Conservation (phyloP, 1,140 invertebrate genomes). For the Pseudomyrmex sp. region DNA sequence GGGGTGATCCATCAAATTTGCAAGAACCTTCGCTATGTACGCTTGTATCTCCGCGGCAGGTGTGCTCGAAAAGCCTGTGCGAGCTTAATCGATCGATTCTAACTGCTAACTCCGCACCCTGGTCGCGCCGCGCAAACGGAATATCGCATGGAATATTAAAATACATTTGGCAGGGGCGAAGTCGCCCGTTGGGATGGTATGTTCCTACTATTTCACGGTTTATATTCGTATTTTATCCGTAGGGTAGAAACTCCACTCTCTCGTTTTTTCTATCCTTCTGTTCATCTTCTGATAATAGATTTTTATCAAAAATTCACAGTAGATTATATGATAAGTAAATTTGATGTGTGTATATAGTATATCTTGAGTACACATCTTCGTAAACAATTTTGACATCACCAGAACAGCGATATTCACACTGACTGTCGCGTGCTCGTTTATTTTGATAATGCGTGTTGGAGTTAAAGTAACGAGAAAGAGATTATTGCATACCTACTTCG, state of each 20-base stretch:
- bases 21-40: constrained; percentile 56
- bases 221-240: constrained; percentile 15
- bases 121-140: constrained; percentile 30
- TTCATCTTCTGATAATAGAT: not conserved
- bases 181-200: not conserved
- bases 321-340: not conserved
- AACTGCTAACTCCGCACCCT: constrained; percentile 51
- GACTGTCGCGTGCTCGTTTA: too few relatives aligned
- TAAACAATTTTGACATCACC: too few relatives aligned
- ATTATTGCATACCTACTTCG: constrained; percentile 20
- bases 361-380: too few relatives aligned
- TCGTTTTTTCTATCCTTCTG: too few relatives aligned
- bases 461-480: not conserved
- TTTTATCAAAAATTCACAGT: not conserved
- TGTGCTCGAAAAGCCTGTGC: constrained; percentile 59
- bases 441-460: not conserved
- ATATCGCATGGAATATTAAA: constrained; percentile 62
- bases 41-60: constrained; percentile 46
- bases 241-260: not conserved
- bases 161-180: constrained; percentile 30
- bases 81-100: constrained; percentile 68
- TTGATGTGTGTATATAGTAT: too few relatives aligned
- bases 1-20: constrained; percentile 62
- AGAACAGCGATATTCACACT: too few relatives aligned
- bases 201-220: not conserved